phyloP scores from a whole-genome alignment of 2,113 vertebrate species.

The Tiliqua scincoides region DNA sequence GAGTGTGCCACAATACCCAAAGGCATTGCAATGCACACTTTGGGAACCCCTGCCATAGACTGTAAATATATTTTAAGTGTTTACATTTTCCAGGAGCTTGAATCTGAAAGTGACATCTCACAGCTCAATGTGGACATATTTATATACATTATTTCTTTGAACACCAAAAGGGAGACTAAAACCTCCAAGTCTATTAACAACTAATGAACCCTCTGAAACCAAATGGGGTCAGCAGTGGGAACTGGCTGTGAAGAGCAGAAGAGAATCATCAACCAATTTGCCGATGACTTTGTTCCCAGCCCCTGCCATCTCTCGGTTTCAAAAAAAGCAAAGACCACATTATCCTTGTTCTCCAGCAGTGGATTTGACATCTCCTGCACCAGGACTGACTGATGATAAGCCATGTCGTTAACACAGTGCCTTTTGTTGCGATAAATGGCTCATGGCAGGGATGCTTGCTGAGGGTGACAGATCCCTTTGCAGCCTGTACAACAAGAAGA shows the following conservation, averaged over 20 bases:
- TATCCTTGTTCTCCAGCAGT: slow-evolving; percentile 61
- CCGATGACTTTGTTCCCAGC: slow-evolving; percentile 43
- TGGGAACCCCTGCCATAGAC: too few relatives aligned
- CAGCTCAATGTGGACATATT: not conserved
- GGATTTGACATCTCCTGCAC: slow-evolving; percentile 60
- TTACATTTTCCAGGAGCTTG: slow-evolving; percentile 1
- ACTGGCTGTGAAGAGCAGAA: slow-evolving; percentile 25
- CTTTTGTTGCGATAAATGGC: slow-evolving; percentile 68
- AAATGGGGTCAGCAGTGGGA: not conserved
- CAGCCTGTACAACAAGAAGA: slow-evolving; percentile 42
- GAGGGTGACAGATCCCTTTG: slow-evolving; percentile 41
- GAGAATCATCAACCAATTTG: slow-evolving; percentile 51
- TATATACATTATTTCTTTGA: slow-evolving; percentile 8
- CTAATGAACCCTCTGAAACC: not conserved
- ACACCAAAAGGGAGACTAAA: slow-evolving; percentile 19
- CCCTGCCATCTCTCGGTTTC: slow-evolving; percentile 51
- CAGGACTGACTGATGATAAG: slow-evolving; percentile 64
- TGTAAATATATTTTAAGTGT: slow-evolving; percentile 25
- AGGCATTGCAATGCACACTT: too few relatives aligned
- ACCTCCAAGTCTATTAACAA: slow-evolving; percentile 13
- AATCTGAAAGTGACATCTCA: not conserved
- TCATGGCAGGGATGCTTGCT: slow-evolving; percentile 62
- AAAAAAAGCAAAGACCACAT: slow-evolving; percentile 60
- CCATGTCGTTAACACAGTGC: slow-evolving; percentile 19
- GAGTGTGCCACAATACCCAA: too few relatives aligned